Evolutionary conservation across 2,888 invertebrate genomes (phyloP), one percentile per base, ranked within the genome.

Genomic region (Chydorus sphaericus): DNA sequence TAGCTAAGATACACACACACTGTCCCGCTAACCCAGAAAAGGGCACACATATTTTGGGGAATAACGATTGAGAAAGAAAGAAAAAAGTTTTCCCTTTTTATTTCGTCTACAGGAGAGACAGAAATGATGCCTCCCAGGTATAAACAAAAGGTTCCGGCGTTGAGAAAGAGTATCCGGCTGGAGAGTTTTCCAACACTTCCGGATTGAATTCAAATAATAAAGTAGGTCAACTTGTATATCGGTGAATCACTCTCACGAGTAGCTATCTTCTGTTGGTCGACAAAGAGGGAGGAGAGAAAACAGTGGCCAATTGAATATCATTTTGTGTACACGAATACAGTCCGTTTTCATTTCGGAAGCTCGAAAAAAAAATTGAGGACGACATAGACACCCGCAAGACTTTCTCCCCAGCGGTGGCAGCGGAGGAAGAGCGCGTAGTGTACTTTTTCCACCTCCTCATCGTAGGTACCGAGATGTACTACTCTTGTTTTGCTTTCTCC

Each of bases 21-120:
- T 44, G 44, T 44, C 44, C 44, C 28, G 44, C 23, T 44, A 44
- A 44, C 44, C 44, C 44, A 44, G 44, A 44, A 44, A 44, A 26
- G 26, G n/a, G n/a, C n/a, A n/a, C n/a, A n/a, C n/a, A n/a, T n/a
- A n/a, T n/a, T n/a, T n/a, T n/a, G n/a, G n/a, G n/a, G n/a, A n/a
- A n/a, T n/a, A n/a, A n/a, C n/a, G n/a, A n/a, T n/a, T n/a, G n/a
- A n/a, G 44, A 8, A 44, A 44, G n/a, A 44, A 44, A 44, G 26
- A 44, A 26, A 44, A 44, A 44, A 44, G 28, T 23, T 44, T 44
- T 44, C 44, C 44, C 44, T 44, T 44, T 44, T 44, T 23, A 28
- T 44, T 23, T 20, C 26, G 44, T 44, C 26, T 44, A 20, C 44
- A 4, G 23, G 18, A 20, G 26, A 20, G 18, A 44, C 23, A 26